Evolutionary conservation across 1,140 invertebrate genomes (phyloP), one percentile per base, ranked within the genome.

Genomic region (Anastrepha obliqua): DNA sequence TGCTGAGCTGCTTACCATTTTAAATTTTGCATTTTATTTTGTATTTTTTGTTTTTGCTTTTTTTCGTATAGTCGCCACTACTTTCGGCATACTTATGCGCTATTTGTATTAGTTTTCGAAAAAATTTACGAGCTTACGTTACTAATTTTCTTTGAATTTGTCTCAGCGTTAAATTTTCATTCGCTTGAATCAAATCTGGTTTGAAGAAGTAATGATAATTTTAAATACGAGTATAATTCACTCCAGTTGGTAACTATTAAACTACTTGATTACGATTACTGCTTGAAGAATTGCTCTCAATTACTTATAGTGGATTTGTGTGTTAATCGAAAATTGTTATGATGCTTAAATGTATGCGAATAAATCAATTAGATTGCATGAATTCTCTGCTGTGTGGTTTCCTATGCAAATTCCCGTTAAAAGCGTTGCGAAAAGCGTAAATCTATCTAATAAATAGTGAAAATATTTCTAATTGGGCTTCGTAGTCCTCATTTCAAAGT

Each of bases 391-490:
- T 74, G 47, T 42, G 44, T 55, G 44, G 20, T 9, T 81, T 81
- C 9, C 55, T 29, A 67, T 55, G 74, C 20, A 20, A 81, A 81
- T 29, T 47, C 51, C 29, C 74, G 15, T 20, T 51, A 20, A 81
- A 55, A 9, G 20, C n/a, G 74, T 55, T 55, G 2, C 17, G n/a
- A 20, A 55, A 55, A 20, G 17, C 15, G 47, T 81, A 20, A 81
- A 81, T 55, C n/a, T 55, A 81, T 9, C 47, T 81, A 55, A 81
- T 81, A 55, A 47, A 74, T 81, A 55, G 17, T 55, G 8, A 74
- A 74, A 74, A 67, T 44, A 11, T 44, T 15, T 74, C n/a, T 62
- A 13, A 13, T 17, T 17, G 6, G 51, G 11, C 51, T 8, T 55
- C 51, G 60, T 62, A 62, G 11, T 2, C 60, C 0, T 62, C 11